phyloP scores from a whole-genome alignment of 1,140 invertebrate species.

The Lepidurus arcticus region DNA sequence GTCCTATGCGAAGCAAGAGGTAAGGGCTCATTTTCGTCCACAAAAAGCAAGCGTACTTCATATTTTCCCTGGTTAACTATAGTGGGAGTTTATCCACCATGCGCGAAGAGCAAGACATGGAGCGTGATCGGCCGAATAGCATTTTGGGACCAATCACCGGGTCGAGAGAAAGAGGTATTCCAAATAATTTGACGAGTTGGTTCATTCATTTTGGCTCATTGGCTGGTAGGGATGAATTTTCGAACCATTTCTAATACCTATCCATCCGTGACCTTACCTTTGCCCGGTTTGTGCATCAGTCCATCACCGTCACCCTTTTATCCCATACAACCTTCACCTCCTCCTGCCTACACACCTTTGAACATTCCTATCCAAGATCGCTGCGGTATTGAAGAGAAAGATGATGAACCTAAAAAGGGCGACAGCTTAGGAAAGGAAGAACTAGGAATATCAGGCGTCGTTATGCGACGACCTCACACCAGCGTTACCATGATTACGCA shows the following conservation, averaged over 20 bases:
- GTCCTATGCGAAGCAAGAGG: slow-evolving; percentile 43
- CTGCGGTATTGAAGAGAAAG: neutral
- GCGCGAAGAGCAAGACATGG: slow-evolving; percentile 25
- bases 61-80: neutral
- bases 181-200: neutral
- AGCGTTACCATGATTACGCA: slow-evolving; percentile 1
- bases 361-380: neutral
- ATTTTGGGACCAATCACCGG: slow-evolving; percentile 4
- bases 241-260: neutral
- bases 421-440: neutral
- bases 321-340: slow-evolving; percentile 1
- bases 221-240: neutral
- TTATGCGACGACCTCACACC: neutral
- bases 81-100: slow-evolving; percentile 29
- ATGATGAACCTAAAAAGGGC: neutral
- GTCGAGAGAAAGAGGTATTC: neutral
- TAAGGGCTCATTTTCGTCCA: slow-evolving; percentile 32
- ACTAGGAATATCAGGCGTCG: neutral
- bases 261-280: neutral
- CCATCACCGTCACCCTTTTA: neutral
- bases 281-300: slow-evolving; percentile 2
- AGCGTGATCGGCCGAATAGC: neutral
- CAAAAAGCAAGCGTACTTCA: neutral
- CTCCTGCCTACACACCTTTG: neutral
- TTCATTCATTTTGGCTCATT: neutral